phyloP scores from a whole-genome alignment of 2,113 vertebrate genomes.

The Clupea harengus region DNA sequence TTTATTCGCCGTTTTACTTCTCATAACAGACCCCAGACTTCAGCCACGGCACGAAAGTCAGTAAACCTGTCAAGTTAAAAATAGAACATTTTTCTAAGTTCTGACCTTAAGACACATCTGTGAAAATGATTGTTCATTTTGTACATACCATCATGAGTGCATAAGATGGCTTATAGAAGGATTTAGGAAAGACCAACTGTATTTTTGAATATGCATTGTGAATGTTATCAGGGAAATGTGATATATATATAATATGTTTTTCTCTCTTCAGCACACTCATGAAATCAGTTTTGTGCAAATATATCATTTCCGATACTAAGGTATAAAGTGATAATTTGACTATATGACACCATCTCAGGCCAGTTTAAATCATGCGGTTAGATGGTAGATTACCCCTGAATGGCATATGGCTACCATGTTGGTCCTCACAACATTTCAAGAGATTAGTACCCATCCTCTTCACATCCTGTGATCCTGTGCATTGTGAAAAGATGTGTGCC shows the following conservation, averaged over 20 bases:
- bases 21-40: background rate
- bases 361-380: background rate
- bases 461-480: background rate
- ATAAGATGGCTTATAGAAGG: background rate
- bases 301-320: background rate
- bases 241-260: background rate
- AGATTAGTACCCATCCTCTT: background rate
- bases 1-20: background rate
- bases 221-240: background rate
- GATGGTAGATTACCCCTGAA: background rate
- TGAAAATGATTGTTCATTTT: background rate
- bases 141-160: background rate
- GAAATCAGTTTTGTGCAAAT: background rate
- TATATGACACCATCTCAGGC: background rate
- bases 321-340: background rate
- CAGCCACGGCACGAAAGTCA: background rate
- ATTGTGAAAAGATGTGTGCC: background rate
- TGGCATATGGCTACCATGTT: background rate
- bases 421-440: background rate
- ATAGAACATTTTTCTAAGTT: background rate
- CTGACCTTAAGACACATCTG: background rate
- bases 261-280: background rate
- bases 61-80: background rate
- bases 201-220: background rate
- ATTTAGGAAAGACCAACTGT: background rate